Conservation (phyloP, 1,140 invertebrate species). For the Akabosia matsudoensis region DNA sequence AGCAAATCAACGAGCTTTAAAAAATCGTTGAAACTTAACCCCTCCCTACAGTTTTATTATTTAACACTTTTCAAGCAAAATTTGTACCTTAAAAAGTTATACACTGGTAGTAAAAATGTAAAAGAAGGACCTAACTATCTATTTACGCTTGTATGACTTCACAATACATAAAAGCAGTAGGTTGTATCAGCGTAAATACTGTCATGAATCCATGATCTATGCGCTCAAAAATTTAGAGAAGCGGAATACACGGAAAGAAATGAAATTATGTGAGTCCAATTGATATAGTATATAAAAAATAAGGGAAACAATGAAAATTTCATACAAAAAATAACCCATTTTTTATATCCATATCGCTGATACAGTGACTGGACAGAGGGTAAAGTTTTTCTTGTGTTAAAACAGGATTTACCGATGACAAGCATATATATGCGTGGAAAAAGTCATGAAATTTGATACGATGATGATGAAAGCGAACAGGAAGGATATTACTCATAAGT, state of each 20-base stretch:
- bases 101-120: too few relatives aligned
- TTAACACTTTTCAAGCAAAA: not conserved
- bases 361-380: not conserved
- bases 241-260: conserved; percentile 3
- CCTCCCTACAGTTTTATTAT: not conserved
- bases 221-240: not conserved
- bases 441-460: not conserved
- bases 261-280: conserved; percentile 17
- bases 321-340: not conserved
- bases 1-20: not conserved
- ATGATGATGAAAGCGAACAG: not conserved
- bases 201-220: not conserved
- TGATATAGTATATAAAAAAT: not conserved
- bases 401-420: conserved; percentile 14
- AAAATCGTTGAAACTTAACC: not conserved
- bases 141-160: too few relatives aligned
- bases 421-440: not conserved
- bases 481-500: conserved; percentile 8
- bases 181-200: too few relatives aligned
- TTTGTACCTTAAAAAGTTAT: too few relatives aligned
- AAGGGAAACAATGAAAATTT: not conserved
- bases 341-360: too few relatives aligned
- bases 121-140: too few relatives aligned
- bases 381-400: not conserved
- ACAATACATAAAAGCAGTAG: too few relatives aligned